Evolutionary conservation across 2,113 vertebrate genomes (phyloP).

Genomic region (Columbina picui): DNA sequence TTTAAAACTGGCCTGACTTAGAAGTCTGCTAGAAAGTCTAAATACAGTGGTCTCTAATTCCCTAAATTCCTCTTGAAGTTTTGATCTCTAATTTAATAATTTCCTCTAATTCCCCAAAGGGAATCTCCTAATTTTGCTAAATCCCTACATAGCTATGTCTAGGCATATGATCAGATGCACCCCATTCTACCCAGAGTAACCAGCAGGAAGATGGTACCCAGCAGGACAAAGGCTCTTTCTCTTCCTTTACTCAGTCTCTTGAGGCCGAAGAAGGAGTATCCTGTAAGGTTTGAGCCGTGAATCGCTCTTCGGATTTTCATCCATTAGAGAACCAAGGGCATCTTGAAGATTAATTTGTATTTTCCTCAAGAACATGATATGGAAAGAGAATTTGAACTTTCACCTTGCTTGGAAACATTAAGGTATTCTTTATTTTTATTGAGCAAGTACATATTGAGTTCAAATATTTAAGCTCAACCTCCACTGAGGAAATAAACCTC

Average conservation of each 20-base stretch:
- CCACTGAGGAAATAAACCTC: neutral
- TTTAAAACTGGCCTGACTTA: neutral
- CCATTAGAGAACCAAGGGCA: neutral
- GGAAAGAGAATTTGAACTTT: neutral
- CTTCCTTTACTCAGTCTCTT: neutral
- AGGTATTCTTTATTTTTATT: neutral
- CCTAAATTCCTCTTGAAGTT: neutral
- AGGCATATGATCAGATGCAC: neutral
- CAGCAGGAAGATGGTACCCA: neutral
- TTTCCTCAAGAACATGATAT: neutral
- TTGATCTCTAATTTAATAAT: neutral
- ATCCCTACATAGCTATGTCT: neutral
- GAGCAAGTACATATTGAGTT: neutral
- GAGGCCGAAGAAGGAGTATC: neutral
- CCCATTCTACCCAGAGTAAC: neutral
- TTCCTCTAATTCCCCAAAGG: neutral
- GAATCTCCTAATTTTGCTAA: neutral
- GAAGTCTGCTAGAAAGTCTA: neutral
- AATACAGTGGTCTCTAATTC: neutral
- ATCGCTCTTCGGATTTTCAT: neutral
- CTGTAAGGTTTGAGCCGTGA: neutral
- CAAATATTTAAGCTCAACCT: neutral
- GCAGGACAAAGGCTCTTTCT: neutral
- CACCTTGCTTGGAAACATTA: neutral
- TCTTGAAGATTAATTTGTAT: neutral